Conservation (phyloP, 2,888 invertebrate species). For the Lepidonotus clava region DNA sequence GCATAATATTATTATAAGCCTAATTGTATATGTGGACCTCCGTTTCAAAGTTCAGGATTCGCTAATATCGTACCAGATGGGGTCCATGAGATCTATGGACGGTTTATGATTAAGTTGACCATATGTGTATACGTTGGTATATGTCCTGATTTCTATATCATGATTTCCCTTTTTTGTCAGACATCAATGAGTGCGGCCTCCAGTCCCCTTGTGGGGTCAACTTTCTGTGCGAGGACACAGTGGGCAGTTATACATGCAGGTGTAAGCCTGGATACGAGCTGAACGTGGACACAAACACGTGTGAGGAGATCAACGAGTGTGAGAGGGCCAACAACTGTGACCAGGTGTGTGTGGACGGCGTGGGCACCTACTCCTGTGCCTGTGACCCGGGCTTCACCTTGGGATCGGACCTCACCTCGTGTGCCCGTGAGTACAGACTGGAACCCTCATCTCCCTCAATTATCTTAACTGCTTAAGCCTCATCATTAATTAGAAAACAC, state of each 20-base stretch:
- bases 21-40: no score
- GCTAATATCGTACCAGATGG: no score
- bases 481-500: no score
- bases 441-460: no score
- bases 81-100: no score
- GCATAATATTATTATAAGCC: no score
- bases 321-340: slow-evolving; percentile 64
- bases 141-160: no score
- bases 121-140: no score
- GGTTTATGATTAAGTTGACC: no score
- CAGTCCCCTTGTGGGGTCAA: neutral
- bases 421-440: slow-evolving; percentile 53
- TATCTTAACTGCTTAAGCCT: no score
- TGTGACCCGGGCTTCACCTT: slow-evolving; percentile 67
- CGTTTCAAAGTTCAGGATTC: no score
- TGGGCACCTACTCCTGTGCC: slow-evolving; percentile 66
- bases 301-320: slow-evolving; percentile 70
- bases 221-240: slow-evolving; percentile 21
- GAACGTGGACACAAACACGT: slow-evolving; percentile 57
- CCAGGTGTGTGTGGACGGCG: slow-evolving; percentile 68
- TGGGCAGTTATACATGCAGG: slow-evolving; percentile 20
- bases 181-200: slow-evolving; percentile 51
- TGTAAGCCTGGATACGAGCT: slow-evolving; percentile 54
- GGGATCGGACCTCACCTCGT: slow-evolving; percentile 36
- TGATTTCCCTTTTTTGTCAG: no score